Evolutionary conservation across 2,113 vertebrate species (phyloP).

Genomic region (Sinocyclocheilus maitianheensis): DNA sequence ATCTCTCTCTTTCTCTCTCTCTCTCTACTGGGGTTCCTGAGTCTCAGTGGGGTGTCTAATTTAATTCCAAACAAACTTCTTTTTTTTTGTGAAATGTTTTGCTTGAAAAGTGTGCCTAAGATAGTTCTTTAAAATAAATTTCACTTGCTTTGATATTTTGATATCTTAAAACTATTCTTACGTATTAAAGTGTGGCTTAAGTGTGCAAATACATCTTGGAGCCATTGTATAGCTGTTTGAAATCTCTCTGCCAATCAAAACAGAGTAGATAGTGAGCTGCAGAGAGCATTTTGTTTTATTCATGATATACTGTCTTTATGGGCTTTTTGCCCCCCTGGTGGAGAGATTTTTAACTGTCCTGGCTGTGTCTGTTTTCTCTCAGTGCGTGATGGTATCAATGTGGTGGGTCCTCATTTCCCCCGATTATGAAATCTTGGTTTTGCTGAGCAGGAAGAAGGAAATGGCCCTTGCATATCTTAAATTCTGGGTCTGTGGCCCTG

Average conservation of each 20-base stretch:
- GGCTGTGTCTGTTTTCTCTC: slow-evolving; percentile 52
- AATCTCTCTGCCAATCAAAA: slow-evolving; percentile 32
- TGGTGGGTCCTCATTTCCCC: slow-evolving; percentile 53
- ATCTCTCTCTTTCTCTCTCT: too few species aligned
- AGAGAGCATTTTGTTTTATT: slow-evolving; percentile 19
- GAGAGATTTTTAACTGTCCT: slow-evolving; percentile 35
- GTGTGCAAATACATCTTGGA: not conserved
- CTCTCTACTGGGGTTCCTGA: not conserved
- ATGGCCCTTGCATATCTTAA: slow-evolving; percentile 36
- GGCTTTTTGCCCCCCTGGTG: slow-evolving; percentile 33
- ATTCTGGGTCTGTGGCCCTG: slow-evolving; percentile 59
- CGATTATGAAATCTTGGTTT: slow-evolving; percentile 51
- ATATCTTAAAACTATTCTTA: not conserved
- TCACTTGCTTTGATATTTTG: not conserved
- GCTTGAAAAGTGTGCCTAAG: not conserved
- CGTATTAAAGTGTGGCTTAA: not conserved
- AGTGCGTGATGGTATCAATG: slow-evolving; percentile 21
- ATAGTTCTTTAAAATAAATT: not conserved
- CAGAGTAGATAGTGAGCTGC: not conserved
- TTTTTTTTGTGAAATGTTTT: not conserved
- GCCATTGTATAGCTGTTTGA: slow-evolving; percentile 21
- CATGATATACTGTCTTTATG: slow-evolving; percentile 25
- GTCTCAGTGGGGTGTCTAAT: not conserved
- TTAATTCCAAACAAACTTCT: not conserved
- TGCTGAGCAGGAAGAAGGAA: slow-evolving; percentile 40